Conservation (phyloP, 2,113 vertebrate genomes). For the Mormyrus lacerda region DNA sequence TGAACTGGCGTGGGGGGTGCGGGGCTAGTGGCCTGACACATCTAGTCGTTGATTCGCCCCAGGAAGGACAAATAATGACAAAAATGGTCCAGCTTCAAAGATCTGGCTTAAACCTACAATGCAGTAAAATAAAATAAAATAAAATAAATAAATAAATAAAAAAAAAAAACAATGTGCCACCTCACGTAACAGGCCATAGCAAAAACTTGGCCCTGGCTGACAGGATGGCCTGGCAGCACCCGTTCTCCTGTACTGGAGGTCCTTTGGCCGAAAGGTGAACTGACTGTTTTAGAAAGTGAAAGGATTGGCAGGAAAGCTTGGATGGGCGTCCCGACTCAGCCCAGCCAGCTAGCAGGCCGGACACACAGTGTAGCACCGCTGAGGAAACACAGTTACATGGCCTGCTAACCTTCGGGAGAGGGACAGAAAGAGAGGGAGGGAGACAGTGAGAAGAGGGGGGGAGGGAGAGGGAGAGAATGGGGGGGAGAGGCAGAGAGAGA, state of each 20-base stretch:
- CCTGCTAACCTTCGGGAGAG: background rate
- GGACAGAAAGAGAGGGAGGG: background rate
- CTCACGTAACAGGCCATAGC: background rate
- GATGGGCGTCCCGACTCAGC: background rate
- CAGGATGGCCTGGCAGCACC: background rate
- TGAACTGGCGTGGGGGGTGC: background rate
- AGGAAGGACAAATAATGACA: no score
- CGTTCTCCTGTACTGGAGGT: background rate
- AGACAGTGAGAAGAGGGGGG: no score
- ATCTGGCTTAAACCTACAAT: no score
- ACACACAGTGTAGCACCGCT: background rate
- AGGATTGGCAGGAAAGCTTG: background rate
- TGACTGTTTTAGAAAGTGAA: background rate
- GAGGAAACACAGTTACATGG: background rate
- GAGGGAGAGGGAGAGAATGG: no score
- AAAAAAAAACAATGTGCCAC: no score
- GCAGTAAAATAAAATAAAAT: no score
- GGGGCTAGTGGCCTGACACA: background rate
- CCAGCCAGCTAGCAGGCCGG: background rate
- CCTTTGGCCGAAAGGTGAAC: background rate
- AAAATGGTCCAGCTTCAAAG: no score
- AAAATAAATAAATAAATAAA: no score
- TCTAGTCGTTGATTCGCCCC: no score
- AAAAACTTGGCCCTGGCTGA: background rate
- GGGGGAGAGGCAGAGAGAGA: no score